A percentile compares a stretch with the other conserved stretches of the same genome.
These are phyloP conservation scores for Sarcophilus harrisii DNA, from an alignment of 2,797 vertebrate genomes.

Conservation along the genomic window DNA sequence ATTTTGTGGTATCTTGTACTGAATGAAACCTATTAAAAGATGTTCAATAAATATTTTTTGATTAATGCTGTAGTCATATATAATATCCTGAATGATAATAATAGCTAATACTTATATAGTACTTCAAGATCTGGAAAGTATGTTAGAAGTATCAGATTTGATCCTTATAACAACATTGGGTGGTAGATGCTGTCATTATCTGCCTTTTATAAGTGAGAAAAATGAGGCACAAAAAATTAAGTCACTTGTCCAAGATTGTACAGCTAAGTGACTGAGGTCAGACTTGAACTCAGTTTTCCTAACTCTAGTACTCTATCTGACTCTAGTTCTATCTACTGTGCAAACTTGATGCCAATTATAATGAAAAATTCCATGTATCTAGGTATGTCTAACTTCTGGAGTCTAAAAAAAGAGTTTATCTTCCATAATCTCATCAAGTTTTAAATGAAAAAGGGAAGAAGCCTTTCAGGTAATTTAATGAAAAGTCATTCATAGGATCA, in stretches of 20 bases:
- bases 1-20: not conserved
- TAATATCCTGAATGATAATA: not conserved
- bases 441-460: not conserved
- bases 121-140: not conserved
- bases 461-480: not conserved
- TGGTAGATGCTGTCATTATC: not conserved
- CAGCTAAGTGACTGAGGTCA: not conserved
- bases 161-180: not conserved
- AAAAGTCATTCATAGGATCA: not conserved
- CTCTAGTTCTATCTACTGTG: not conserved
- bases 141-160: not conserved
- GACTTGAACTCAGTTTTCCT: not conserved
- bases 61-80: not conserved
- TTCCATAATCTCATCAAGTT: not conserved
- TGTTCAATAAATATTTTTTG: not conserved
- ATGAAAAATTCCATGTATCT: not conserved
- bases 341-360: not conserved
- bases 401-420: not conserved
- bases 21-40: not conserved
- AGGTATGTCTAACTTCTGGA: not conserved
- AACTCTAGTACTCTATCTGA: no score
- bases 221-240: not conserved
- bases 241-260: not conserved
- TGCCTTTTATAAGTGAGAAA: not conserved
- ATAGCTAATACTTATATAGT: not conserved